Evolutionary conservation across 2,797 vertebrate species (phyloP).

Genomic region (Anableps anableps): DNA sequence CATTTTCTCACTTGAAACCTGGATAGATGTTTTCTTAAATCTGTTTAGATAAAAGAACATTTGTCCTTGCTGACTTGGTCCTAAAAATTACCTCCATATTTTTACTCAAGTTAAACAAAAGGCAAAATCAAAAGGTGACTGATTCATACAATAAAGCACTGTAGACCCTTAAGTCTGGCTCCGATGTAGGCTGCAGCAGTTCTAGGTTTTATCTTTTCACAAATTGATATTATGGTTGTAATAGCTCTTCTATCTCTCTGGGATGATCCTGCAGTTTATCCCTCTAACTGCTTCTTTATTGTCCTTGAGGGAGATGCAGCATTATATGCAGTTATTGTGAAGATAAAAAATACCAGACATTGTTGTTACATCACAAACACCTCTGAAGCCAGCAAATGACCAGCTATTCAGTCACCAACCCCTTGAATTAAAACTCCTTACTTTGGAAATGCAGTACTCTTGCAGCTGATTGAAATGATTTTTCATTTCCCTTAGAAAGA

Average conservation of each 20-base stretch:
- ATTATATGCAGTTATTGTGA: conserved; percentile 54
- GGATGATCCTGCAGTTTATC: not conserved
- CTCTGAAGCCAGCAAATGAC: conserved; percentile 23
- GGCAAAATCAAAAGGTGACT: conserved; percentile 32
- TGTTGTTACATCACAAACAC: conserved; percentile 24
- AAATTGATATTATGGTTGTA: conserved; percentile 37
- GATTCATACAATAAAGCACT: conserved; percentile 60
- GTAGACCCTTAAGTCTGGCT: conserved; percentile 35
- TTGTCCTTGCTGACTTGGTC: conserved; percentile 40
- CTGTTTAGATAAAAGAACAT: conserved; percentile 40
- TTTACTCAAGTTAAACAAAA: conserved; percentile 56
- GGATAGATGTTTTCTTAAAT: conserved; percentile 56
- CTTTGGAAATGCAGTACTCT: conserved; percentile 13
- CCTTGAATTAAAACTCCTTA: conserved; percentile 19
- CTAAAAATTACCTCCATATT: conserved; percentile 45
- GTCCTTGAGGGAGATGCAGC: conserved; percentile 57
- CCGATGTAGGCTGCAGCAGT: conserved; percentile 9
- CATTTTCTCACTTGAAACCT: conserved; percentile 27
- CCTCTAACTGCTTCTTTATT: conserved; percentile 14
- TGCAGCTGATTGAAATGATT: conserved; percentile 11
- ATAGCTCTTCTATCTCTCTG: conserved; percentile 32
- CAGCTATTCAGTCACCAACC: conserved; percentile 23
- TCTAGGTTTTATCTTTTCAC: conserved; percentile 34
- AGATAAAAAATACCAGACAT: conserved; percentile 30
- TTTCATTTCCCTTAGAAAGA: conserved; percentile 2